phyloP scores from a whole-genome alignment of 2,113 vertebrate species.

The Neolamprologus caudopunctatus region DNA sequence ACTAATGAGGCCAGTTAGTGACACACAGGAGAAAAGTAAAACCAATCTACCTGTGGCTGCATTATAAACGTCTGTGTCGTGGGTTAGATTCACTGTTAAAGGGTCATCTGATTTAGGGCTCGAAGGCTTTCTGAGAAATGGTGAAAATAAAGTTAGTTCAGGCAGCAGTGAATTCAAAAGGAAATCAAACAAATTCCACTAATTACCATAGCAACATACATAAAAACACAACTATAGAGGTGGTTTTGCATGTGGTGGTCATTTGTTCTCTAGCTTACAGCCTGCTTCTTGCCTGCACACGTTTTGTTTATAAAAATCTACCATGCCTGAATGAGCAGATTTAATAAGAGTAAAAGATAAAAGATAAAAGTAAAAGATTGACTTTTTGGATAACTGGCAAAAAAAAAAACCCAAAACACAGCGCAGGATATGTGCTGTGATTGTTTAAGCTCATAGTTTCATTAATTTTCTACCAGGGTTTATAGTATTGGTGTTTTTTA shows the following conservation, averaged over 20 bases:
- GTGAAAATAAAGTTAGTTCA: slow-evolving; percentile 55
- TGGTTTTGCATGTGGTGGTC: background rate
- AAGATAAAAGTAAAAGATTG: background rate
- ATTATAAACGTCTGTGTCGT: slow-evolving; percentile 51
- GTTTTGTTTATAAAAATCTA: background rate
- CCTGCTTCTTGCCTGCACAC: background rate
- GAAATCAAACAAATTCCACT: background rate
- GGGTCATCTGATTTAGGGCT: slow-evolving; percentile 70
- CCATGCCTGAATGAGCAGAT: background rate
- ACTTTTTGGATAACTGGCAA: background rate
- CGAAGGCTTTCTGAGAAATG: slow-evolving; percentile 73
- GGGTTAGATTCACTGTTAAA: slow-evolving; percentile 61
- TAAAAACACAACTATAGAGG: background rate
- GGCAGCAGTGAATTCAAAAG: background rate
- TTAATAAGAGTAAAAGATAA: background rate
- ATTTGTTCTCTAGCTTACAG: background rate
- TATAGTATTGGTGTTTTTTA: background rate
- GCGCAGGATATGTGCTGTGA: background rate
- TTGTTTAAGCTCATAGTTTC: background rate
- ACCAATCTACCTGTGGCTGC: slow-evolving; percentile 59
- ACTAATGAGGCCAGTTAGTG: background rate
- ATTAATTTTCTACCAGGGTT: background rate
- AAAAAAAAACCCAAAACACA: fast-evolving
- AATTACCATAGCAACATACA: background rate
- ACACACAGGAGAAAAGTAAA: slow-evolving; percentile 14